These are phyloP conservation scores for Pachypanchax playfairii DNA, from an alignment of 2,113 vertebrate genomes.

Conservation along the genomic window DNA sequence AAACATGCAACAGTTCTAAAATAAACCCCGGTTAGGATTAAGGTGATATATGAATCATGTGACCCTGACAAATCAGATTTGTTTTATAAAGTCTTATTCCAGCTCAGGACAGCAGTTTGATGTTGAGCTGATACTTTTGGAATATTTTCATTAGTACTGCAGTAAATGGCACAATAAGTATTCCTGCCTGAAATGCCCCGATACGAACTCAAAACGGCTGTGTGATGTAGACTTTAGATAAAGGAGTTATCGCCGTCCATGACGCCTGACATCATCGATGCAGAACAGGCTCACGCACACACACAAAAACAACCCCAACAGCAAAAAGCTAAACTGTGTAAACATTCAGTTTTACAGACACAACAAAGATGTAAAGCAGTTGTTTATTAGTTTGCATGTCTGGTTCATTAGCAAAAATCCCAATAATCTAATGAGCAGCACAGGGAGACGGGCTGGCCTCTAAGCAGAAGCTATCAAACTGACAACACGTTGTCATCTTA, in stretches of 20 bases:
- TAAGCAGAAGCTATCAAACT: constrained; percentile 33
- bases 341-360: constrained; percentile 1
- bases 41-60: too few species aligned
- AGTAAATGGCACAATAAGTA: too few species aligned
- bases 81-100: too few species aligned
- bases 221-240: neutral
- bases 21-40: too few species aligned
- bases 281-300: constrained; percentile 22
- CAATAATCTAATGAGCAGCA: constrained; percentile 17
- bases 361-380: constrained; percentile 12
- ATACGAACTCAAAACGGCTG: too few species aligned
- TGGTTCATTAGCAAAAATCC: constrained; percentile 16
- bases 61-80: too few species aligned
- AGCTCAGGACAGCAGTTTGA: too few species aligned
- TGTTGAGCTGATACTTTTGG: too few species aligned
- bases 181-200: too few species aligned
- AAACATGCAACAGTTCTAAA: too few species aligned
- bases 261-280: constrained; percentile 21
- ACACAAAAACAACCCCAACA: too few species aligned
- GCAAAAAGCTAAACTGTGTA: neutral
- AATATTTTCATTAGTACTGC: too few species aligned
- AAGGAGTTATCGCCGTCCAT: neutral
- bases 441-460: constrained; percentile 18
- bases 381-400: constrained; percentile 25
- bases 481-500: constrained; percentile 23